Percentiles rank a stretch among this genome's conserved stretches.
Evolutionary conservation across 2,888 invertebrate species (phyloP).

Genomic region (Tetranychus piercei): DNA sequence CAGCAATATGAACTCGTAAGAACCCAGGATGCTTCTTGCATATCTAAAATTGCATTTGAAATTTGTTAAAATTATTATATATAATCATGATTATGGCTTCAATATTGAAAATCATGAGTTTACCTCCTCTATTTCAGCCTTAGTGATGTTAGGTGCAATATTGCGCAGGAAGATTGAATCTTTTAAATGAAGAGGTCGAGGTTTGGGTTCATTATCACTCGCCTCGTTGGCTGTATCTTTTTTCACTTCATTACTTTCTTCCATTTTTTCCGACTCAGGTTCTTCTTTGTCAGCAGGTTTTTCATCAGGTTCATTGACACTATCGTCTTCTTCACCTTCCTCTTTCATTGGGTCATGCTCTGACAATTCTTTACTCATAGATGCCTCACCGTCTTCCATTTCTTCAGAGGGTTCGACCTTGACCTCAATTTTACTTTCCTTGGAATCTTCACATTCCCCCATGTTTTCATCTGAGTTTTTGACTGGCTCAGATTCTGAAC

Average conservation of each 20-base stretch:
- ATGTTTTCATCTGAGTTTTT: neutral
- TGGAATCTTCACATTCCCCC: slow-evolving; percentile 10
- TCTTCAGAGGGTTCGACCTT: slow-evolving; percentile 29
- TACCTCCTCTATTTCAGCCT: slow-evolving; percentile 86
- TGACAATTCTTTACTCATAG: slow-evolving; percentile 14
- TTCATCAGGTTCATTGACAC: slow-evolving; percentile 34
- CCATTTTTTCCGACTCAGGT: slow-evolving; percentile 27
- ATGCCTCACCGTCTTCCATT: slow-evolving; percentile 34
- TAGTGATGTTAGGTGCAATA: slow-evolving; percentile 83
- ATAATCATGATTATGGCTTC: neutral
- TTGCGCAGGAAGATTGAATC: slow-evolving; percentile 91
- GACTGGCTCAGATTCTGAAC: slow-evolving; percentile 12
- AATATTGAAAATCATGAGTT: slow-evolving; percentile 24
- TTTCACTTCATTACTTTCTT: neutral
- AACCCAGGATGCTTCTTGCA: slow-evolving; percentile 83
- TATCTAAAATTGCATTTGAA: slow-evolving; percentile 39
- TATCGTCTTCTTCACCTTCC: slow-evolving; percentile 24
- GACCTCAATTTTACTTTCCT: neutral
- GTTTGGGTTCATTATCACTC: slow-evolving; percentile 26
- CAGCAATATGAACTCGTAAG: slow-evolving; percentile 81
- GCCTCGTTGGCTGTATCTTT: slow-evolving; percentile 27
- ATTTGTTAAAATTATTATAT: neutral
- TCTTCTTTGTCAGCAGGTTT: slow-evolving; percentile 12
- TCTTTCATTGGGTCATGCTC: slow-evolving; percentile 13
- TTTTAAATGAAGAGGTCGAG: slow-evolving; percentile 63